These are phyloP conservation scores for Enteromius thamalakanensis DNA, from an alignment of 2,797 vertebrate species.

Conservation along the genomic window DNA sequence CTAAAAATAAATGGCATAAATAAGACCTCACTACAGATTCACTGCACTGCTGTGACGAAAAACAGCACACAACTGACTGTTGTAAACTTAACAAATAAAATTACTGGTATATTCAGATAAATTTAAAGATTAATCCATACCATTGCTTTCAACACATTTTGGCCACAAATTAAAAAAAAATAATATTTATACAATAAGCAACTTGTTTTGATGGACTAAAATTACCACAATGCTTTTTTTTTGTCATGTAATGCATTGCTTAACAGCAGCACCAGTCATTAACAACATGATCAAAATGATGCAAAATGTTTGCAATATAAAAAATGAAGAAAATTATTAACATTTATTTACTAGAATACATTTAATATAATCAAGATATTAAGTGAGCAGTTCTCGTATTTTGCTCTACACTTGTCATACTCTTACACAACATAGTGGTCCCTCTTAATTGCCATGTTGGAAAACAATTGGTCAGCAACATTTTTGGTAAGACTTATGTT, in stretches of 20 bases:
- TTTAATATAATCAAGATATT: slow-evolving; percentile 45
- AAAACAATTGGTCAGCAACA: slow-evolving; percentile 65
- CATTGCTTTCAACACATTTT: slow-evolving; percentile 43
- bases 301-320: slow-evolving; percentile 39
- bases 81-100: slow-evolving; percentile 26
- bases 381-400: slow-evolving; percentile 63
- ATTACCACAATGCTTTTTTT: background rate
- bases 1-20: slow-evolving; percentile 17
- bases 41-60: slow-evolving; percentile 34
- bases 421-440: slow-evolving; percentile 64
- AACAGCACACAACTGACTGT: slow-evolving; percentile 39
- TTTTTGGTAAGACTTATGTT: slow-evolving; percentile 69
- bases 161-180: slow-evolving; percentile 20
- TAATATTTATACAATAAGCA: slow-evolving; percentile 41
- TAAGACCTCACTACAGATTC: slow-evolving; percentile 6
- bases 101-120: slow-evolving; percentile 33
- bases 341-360: slow-evolving; percentile 55
- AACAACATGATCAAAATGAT: slow-evolving; percentile 38
- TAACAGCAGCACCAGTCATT: slow-evolving; percentile 47
- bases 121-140: slow-evolving; percentile 30
- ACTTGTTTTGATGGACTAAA: slow-evolving; percentile 15
- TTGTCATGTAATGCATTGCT: slow-evolving; percentile 49
- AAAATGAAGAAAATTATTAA: slow-evolving; percentile 33
- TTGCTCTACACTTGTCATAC: slow-evolving; percentile 18
- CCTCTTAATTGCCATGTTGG: slow-evolving; percentile 58